Evolutionary conservation across 2,888 invertebrate genomes (phyloP).

Genomic region (Metopia argyrocephala): DNA sequence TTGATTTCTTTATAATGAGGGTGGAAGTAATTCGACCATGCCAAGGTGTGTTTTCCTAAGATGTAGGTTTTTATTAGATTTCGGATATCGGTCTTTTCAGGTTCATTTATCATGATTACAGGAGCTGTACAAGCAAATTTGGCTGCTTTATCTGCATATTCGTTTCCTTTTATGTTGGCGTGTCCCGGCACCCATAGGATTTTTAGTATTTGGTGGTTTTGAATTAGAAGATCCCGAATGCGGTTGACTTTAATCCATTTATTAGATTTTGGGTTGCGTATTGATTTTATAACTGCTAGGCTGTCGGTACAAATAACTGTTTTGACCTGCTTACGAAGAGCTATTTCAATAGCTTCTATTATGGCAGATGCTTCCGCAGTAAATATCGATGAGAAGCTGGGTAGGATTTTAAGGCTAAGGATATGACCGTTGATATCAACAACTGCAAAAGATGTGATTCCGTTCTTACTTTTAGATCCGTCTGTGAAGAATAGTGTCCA

Average conservation of each 20-base stretch:
- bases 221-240: neutral
- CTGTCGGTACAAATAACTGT: neutral
- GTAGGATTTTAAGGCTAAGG: neutral
- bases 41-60: neutral
- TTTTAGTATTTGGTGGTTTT: neutral
- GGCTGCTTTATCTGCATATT: slow-evolving; percentile 3
- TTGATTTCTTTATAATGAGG: neutral
- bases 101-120: neutral
- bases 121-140: neutral
- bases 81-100: neutral
- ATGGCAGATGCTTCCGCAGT: slow-evolving; percentile 11
- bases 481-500: slow-evolving; percentile 5
- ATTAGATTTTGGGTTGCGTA: neutral
- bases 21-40: too few species aligned
- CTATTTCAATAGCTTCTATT: neutral
- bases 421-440: neutral
- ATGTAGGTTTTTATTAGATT: neutral
- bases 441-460: neutral
- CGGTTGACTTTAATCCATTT: neutral
- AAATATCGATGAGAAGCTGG: neutral
- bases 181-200: slow-evolving; percentile 5
- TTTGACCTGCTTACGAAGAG: neutral
- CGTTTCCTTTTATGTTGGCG: neutral
- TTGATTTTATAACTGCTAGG: slow-evolving; percentile 5
- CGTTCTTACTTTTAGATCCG: neutral